Base-by-base conservation (phyloP, 1,140 invertebrate species). In the Leptinotarsa undecemlineata region DNA sequence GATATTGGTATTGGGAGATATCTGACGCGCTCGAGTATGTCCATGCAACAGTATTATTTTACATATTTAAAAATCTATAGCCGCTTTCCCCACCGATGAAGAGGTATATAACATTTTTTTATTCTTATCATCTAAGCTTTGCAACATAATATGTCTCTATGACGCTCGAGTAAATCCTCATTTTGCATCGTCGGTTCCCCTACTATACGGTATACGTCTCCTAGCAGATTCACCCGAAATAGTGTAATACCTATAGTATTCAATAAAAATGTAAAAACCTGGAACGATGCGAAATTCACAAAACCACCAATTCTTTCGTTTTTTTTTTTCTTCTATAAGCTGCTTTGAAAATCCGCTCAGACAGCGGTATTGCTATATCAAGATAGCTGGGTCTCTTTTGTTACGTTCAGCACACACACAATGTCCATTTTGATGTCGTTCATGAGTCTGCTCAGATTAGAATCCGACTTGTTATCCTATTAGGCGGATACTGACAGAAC, bases 381-480 rank as follows among this genome's bases (percentile, higher is more conserved):
- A 57, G 51, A 57, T 57, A 57, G 51, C 17, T 17, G 51, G 33
- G 33, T 11, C 33, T 42, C 11, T 57, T 57, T 57, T 19, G n/a
- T 57, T 57, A 57, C 51, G 17, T 17, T 17, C n/a, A 57, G 51
- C 51, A 57, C 33, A 42, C 33, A 42, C 33, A 42, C 51, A 57
- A 57, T 57, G 51, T 57, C 51, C 51, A 57, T 57, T 57, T 57
- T 57, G 51, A 57, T 57, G 51, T n/a, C 51, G n/a, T 57, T 57
- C 51, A 57, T 17, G 51, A 17, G 15, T 17, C 15, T 57, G 51
- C 15, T 57, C 51, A 15, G 51, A 57, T 57, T 57, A 57, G 51
- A 57, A 57, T 57, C 51, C n/a, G 51, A 57, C 51, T 57, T 19
- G 51, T 57, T 57, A 57, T 57, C 51, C 51, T 57, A 57, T 57